Conservation (phyloP, 2,888 invertebrate genomes). For the Muschampia plurimacula region DNA sequence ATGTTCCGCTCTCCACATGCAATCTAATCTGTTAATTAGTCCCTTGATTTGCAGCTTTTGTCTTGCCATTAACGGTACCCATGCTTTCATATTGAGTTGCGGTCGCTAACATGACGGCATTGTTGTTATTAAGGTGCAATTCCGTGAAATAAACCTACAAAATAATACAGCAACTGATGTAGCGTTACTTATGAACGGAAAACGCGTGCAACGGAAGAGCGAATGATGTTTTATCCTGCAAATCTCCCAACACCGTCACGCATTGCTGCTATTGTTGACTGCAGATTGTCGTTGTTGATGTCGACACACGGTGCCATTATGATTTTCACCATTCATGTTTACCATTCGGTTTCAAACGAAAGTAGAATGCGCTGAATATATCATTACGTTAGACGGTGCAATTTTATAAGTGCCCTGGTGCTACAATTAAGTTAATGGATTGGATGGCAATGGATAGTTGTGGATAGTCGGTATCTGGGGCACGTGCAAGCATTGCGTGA, state of each 20-base stretch:
- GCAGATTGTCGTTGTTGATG: constrained; percentile 48
- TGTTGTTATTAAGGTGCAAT: constrained; percentile 19
- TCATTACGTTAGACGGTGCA: constrained; percentile 38
- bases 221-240: constrained; percentile 57
- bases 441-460: constrained; percentile 51
- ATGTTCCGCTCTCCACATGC: constrained; percentile 59
- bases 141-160: constrained; percentile 31
- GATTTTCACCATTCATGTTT: constrained; percentile 25
- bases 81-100: constrained; percentile 58
- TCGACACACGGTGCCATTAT: constrained; percentile 51
- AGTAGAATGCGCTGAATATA: constrained; percentile 28
- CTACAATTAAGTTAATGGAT: constrained; percentile 60
- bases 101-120: constrained; percentile 51
- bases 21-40: constrained; percentile 67
- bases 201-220: constrained; percentile 48
- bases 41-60: constrained; percentile 72
- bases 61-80: constrained; percentile 58
- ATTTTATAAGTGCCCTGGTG: constrained; percentile 34
- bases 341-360: constrained; percentile 23
- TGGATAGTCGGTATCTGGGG: constrained; percentile 55
- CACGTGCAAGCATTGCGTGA: constrained; percentile 61
- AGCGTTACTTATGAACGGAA: constrained; percentile 50
- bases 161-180: constrained; percentile 18
- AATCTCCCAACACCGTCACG: constrained; percentile 74
- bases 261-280: constrained; percentile 56